Conservation (phyloP, 2,888 invertebrate species). For the Lumbricus terrestris region DNA sequence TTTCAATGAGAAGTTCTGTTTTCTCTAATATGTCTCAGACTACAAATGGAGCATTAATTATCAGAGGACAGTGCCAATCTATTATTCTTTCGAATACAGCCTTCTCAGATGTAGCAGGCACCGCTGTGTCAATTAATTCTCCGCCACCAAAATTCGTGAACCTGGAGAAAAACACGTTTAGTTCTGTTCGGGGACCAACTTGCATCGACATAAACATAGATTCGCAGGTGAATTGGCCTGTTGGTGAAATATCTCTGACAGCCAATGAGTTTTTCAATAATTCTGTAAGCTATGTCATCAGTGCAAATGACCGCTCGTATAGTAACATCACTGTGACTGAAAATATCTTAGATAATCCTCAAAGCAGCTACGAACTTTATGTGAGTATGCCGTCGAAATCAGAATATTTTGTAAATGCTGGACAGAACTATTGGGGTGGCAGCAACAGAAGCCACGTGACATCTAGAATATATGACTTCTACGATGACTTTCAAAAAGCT, state of each 20-base stretch:
- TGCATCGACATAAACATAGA: neutral
- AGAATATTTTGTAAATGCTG: conserved; percentile 4
- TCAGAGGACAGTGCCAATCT: no score
- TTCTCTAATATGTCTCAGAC: no score
- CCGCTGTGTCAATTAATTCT: no score
- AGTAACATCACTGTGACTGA: neutral
- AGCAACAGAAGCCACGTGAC: neutral
- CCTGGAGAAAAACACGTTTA: no score
- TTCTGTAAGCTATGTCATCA: neutral
- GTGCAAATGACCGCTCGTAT: neutral
- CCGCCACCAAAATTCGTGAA: no score
- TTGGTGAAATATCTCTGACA: no score
- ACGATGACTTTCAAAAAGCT: neutral
- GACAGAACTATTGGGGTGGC: conserved; percentile 23
- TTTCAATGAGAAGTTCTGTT: no score
- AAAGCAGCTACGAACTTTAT: conserved; percentile 19
- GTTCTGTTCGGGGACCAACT: no score
- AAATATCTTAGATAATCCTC: conserved; percentile 24
- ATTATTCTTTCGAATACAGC: no score
- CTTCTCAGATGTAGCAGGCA: no score
- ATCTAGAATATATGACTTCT: conserved; percentile 21
- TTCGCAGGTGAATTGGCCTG: neutral
- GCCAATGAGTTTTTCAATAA: no score
- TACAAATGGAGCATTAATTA: no score
- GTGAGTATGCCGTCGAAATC: neutral